Evolutionary conservation across 2,797 vertebrate species (phyloP), one percentile per base, ranked within the genome.

Genomic region (Diglossa cyanea): DNA sequence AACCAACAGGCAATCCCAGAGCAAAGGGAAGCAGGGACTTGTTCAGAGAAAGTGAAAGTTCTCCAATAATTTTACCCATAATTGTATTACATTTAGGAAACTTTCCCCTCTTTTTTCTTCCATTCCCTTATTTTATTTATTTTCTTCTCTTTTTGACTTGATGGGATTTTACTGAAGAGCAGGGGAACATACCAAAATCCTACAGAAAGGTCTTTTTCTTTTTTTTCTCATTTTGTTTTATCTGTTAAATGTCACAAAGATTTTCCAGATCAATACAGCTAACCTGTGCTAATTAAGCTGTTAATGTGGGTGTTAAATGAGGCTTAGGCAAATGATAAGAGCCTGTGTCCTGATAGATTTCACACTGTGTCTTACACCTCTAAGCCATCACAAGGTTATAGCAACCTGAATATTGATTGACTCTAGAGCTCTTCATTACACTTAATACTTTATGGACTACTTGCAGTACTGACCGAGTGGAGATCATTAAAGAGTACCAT

Each of bases 271-370:
- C 63, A 66, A 35, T 73, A 76, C 13, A 75, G 37, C 44, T 82
- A 89, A 78, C 86, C 67, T 81, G n/a, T 60, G 33, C 71, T 78
- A 88, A 85, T 88, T 81, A 82, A 88, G 31, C n/a, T 9, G 1
- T 82, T 97, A 40, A 71, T 53, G 19, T 53, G 26, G 26, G n/a
- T 91, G 48, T 51, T 74, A 94, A 95, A 91, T 73, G 74, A 78
- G 62, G 42, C 70, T 95, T 91, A 77, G 37, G 54, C 35, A 84
- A 78, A 70, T 66, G 20, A 63, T 70, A 73, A 67, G 14, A 75
- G 7, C 28, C 54, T 6, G 1, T 81, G 39, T 75, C 79, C 83
- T 80, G 62, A 33, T 84, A 70, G 86, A 90, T 90, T 93, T 88
- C 90, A 78, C 68, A 39, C 54, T 47, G 31, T 45, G 21, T 57